A percentile compares a stretch with the other conserved stretches of the same genome.
phyloP scores from a whole-genome alignment of 1,140 invertebrate genomes.

The Oscheius sp. region DNA sequence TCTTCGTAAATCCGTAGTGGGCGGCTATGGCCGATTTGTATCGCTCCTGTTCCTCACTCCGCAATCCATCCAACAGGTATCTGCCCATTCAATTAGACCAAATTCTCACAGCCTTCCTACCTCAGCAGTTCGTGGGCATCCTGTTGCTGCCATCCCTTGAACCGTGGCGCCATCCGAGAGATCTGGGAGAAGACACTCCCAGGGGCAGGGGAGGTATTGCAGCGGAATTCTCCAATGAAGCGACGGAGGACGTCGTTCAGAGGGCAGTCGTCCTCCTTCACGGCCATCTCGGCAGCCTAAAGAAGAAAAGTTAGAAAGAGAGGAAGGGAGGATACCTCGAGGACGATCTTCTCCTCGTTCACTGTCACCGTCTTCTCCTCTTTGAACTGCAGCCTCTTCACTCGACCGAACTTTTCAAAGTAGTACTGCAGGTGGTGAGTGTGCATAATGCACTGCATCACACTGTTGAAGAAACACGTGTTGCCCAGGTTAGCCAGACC shows the following conservation, averaged over 20 bases:
- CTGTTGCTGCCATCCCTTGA: constrained; percentile 88
- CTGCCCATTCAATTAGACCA: constrained; percentile 58
- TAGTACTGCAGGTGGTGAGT: constrained; percentile 40
- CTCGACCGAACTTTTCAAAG: constrained; percentile 69
- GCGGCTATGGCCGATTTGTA: constrained; percentile 61
- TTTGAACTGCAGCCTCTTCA: background rate
- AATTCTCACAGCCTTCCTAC: background rate
- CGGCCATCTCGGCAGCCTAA: constrained; percentile 21
- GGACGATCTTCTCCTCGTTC: constrained; percentile 67
- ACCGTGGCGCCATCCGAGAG: constrained; percentile 70
- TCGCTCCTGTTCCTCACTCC: constrained; percentile 67
- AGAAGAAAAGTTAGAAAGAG: constrained; percentile 7
- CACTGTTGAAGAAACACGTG: constrained; percentile 93
- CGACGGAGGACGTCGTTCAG: constrained; percentile 24
- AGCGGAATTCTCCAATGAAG: constrained; percentile 49
- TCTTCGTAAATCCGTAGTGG: constrained; percentile 60
- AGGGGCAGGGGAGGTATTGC: background rate
- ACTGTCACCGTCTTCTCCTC: constrained; percentile 62
- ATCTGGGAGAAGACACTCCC: constrained; percentile 14
- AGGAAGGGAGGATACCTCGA: constrained; percentile 23
- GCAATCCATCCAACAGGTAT: constrained; percentile 80
- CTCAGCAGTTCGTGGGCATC: constrained; percentile 87
- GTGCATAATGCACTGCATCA: constrained; percentile 71
- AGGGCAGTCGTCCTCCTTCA: constrained; percentile 7
- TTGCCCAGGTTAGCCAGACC: constrained; percentile 78